Conservation (phyloP, 2,113 vertebrate genomes). For the Hippocampus comes region DNA sequence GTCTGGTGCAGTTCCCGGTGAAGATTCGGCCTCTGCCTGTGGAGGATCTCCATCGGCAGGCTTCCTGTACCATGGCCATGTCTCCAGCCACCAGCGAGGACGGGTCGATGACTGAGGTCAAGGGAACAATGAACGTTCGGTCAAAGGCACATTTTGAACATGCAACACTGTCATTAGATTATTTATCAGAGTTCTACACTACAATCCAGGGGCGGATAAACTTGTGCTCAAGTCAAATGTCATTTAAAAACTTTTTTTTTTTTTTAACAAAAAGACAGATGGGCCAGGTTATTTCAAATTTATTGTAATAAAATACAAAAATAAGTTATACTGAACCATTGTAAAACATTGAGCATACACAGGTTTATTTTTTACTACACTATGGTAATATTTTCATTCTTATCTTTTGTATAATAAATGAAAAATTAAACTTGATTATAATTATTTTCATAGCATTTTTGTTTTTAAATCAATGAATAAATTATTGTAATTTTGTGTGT, state of each 20-base stretch:
- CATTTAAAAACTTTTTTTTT: not conserved
- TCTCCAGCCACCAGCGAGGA: constrained; percentile 62
- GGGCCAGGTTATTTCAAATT: not conserved
- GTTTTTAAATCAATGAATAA: no score
- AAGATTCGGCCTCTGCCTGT: constrained; percentile 51
- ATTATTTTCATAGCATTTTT: no score
- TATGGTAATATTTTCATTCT: no score
- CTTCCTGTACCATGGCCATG: constrained; percentile 59
- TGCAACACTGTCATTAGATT: not conserved
- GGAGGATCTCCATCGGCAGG: constrained; percentile 45
- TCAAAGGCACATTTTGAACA: not conserved
- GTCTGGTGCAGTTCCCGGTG: constrained; percentile 37
- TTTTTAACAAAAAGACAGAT: not conserved
- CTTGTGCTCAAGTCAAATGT: no score
- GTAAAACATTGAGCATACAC: no score
- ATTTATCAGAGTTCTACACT: not conserved
- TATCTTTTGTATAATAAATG: no score
- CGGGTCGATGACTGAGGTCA: constrained; percentile 30
- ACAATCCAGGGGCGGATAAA: not conserved
- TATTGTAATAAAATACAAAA: not conserved
- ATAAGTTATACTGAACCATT: not conserved
- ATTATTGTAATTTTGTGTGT: no score
- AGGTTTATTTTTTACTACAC: no score
- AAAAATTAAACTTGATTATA: no score
- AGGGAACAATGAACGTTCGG: not conserved